Evolutionary conservation across 1,140 invertebrate genomes (phyloP), one percentile per base, ranked within the genome.

Genomic region (Dreissena rostriformis): DNA sequence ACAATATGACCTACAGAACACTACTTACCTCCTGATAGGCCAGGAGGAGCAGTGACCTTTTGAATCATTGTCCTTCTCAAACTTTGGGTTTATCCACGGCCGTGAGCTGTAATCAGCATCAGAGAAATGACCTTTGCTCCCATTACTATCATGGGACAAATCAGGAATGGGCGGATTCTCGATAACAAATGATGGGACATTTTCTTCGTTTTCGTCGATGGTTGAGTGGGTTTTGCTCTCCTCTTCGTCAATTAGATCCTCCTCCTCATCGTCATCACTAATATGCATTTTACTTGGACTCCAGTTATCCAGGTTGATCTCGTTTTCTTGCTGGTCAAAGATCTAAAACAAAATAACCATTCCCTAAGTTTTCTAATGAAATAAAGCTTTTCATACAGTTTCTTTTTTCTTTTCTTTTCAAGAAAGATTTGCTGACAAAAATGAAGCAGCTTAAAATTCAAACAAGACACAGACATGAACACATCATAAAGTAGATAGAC

Each of bases 1-100:
- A 61, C 4, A 19, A 4, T n/a, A 8, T 68, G 24, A 26, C 19
- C 26, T 22, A 2, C 26, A 72, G 51, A 29, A 51, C 26, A 51
- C n/a, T 7, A 57, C 24, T 68, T 72, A 81, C 78, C 68, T 81
- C 15, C 68, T 55, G 22, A 81, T 72, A n/a, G 78, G 78, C 68
- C 67, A 81, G 12, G 78, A 57, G 12, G 53, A 15, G 28, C 78
- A 81, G 19, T 22, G 26, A 12, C 57, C 57, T 61, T 52, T 28
- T 51, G 78, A 39, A 49, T 81, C 66, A 51, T 72, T 55, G 28
- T 81, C 51, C 29, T 28, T 2, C 57, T 81, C 52, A n/a, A 81
- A 81, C 22, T 81, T 81, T 71, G 78, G 70, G 39, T 73, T 74
- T 49, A 74, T 22, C 79, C 79, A 82, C 7, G 79, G 55, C 79